These are phyloP conservation scores for Cydia splendana DNA, from an alignment of 1,140 invertebrate species.

Conservation along the genomic window DNA sequence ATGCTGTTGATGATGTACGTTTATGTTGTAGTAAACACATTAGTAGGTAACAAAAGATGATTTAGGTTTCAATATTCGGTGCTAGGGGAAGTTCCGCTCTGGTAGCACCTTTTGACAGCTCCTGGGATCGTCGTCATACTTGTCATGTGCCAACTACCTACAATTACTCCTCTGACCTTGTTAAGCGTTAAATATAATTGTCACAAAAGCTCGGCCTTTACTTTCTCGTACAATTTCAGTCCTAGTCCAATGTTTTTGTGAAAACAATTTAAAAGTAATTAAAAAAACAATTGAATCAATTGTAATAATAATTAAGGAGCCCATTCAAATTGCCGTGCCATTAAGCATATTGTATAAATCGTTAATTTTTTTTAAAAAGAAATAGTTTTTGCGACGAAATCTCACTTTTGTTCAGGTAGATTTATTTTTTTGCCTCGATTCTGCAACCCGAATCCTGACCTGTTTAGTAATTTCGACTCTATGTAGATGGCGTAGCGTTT, in stretches of 20 bases:
- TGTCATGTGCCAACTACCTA: not conserved
- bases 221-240: not conserved
- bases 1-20: too few relatives aligned
- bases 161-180: not conserved
- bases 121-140: too few relatives aligned
- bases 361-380: conserved; percentile 33
- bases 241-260: not conserved
- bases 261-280: conserved; percentile 11
- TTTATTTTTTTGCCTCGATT: conserved; percentile 43
- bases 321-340: conserved; percentile 24
- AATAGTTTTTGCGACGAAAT: conserved; percentile 49
- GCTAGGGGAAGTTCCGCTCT: too few relatives aligned
- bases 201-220: not conserved
- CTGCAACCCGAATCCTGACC: not conserved
- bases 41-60: too few relatives aligned
- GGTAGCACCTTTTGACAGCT: too few relatives aligned
- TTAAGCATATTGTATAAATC: conserved; percentile 27
- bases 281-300: not conserved
- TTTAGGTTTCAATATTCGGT: too few relatives aligned
- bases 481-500: conserved; percentile 37
- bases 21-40: too few relatives aligned
- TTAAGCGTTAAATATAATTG: not conserved
- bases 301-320: conserved; percentile 26
- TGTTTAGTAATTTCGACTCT: not conserved
- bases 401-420: conserved; percentile 60